Evolutionary conservation across 1,140 invertebrate genomes (phyloP).

Genomic region (Sarcophaga bullata): DNA sequence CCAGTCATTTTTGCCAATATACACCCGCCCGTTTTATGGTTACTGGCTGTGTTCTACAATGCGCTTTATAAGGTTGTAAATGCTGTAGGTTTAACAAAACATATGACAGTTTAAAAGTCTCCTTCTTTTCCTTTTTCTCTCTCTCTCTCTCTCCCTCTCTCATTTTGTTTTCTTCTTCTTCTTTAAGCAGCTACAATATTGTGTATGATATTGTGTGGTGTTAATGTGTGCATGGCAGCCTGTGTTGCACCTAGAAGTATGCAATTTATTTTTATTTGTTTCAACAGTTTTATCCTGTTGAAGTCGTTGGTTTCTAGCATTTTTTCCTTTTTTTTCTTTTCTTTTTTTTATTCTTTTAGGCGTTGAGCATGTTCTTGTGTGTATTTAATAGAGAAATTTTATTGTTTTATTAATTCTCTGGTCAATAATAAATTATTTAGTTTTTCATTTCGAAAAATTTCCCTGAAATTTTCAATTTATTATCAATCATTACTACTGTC

Average conservation of each 20-base stretch:
- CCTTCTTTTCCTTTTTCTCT: not conserved
- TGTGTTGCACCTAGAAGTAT: slow-evolving; percentile 31
- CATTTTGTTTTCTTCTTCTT: not conserved
- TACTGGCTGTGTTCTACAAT: not conserved
- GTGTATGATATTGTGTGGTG: not conserved
- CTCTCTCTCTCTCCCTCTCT: not conserved
- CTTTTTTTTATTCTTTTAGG: not conserved
- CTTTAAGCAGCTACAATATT: not conserved
- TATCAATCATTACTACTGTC: not conserved
- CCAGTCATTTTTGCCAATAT: not conserved
- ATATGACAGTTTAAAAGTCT: not conserved
- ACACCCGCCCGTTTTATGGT: not conserved
- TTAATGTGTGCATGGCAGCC: not conserved
- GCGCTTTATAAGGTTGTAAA: no score
- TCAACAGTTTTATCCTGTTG: not conserved
- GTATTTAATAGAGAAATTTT: not conserved
- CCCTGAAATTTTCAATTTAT: not conserved
- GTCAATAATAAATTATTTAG: not conserved
- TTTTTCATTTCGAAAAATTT: not conserved
- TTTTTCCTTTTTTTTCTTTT: not conserved
- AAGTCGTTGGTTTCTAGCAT: not conserved
- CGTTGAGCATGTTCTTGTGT: no score
- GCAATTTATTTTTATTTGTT: slow-evolving; percentile 39
- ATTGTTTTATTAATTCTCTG: not conserved
- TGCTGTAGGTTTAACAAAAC: not conserved